Evolutionary conservation across 2,888 invertebrate species (phyloP), one percentile per base, ranked within the genome.

Genomic region (Nomada ruficornis): DNA sequence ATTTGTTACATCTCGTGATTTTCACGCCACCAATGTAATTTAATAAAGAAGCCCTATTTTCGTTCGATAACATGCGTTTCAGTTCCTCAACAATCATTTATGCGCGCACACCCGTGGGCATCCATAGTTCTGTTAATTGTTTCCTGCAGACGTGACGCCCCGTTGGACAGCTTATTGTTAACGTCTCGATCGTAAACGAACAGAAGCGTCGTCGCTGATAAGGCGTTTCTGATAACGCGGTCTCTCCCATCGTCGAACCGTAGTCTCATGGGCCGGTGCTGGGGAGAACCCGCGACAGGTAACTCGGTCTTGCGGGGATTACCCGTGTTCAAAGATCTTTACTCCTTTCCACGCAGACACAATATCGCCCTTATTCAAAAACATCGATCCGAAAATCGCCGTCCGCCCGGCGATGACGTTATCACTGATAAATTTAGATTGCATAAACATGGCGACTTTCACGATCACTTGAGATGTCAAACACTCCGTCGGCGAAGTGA

Each of bases 41-140:
- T 65, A 82, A 82, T 82, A 83, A 83, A 78, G 59, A 64, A 72
- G 18, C 77, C 54, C 55, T 69, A 82, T 75, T 82, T 52, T 57
- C 75, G 74, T 69, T 82, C 68, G 71, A 71, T 68, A 71, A 20
- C 0, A 57, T 26, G 10, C 11, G 2, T 15, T n/a, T 52, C 13
- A 4, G 23, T 57, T 57, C 0, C 36, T 7, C 36, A 1, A 36
- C 36, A 36, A 36, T 36, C 5, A 5, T 5, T 29, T 29, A 29
- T 4, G 5, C 29, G 5, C 3, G 29, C 29, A 0, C 0, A 29
- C 20, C 2, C 15, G 54, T 7, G 0, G 18, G 0, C 2, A 18
- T 47, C 42, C 20, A 18, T 15, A 29, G 29, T 5, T 3, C 3
- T 4, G 5, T 29, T 29, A 29, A 29, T 29, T 29, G 29, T 5